Evolutionary conservation across 2,888 invertebrate genomes (phyloP).

Genomic region (Crematogaster levior): DNA sequence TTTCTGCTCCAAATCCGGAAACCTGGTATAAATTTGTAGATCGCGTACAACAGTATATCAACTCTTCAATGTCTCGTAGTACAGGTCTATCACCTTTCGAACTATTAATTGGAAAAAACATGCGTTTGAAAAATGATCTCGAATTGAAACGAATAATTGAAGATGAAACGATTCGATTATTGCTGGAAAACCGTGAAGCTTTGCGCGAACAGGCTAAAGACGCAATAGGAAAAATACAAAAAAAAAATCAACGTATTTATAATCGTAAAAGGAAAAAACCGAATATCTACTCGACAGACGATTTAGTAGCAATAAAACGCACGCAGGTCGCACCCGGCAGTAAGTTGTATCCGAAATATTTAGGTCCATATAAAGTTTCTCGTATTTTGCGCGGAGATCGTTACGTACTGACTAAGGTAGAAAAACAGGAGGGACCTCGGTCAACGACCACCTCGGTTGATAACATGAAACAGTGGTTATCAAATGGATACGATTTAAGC

Average conservation of each 20-base stretch:
- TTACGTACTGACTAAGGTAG: too few relatives aligned
- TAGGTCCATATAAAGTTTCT: neutral
- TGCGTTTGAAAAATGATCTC: neutral
- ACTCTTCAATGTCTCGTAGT: neutral
- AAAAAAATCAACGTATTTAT: conserved; percentile 14
- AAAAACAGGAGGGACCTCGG: too few relatives aligned
- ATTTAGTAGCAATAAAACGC: conserved; percentile 38
- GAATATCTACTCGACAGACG: conserved; percentile 14
- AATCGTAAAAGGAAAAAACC: neutral
- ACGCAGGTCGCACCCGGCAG: conserved; percentile 38
- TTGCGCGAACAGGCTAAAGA: neutral
- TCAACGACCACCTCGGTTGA: too few relatives aligned
- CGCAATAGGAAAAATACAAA: neutral
- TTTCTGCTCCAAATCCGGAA: neutral
- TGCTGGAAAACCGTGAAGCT: neutral
- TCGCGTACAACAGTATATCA: neutral
- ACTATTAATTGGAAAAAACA: neutral
- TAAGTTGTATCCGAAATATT: conserved; percentile 7
- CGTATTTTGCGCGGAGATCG: neutral
- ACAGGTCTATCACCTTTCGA: neutral
- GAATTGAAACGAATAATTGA: neutral
- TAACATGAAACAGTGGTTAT: too few relatives aligned
- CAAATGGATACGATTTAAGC: too few relatives aligned
- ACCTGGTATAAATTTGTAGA: conserved; percentile 28
- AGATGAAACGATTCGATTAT: neutral